Percentiles rank a stretch among this genome's conserved stretches.
Conservation (phyloP, 2,113 vertebrate genomes). For the Microcebus griseorufus region DNA sequence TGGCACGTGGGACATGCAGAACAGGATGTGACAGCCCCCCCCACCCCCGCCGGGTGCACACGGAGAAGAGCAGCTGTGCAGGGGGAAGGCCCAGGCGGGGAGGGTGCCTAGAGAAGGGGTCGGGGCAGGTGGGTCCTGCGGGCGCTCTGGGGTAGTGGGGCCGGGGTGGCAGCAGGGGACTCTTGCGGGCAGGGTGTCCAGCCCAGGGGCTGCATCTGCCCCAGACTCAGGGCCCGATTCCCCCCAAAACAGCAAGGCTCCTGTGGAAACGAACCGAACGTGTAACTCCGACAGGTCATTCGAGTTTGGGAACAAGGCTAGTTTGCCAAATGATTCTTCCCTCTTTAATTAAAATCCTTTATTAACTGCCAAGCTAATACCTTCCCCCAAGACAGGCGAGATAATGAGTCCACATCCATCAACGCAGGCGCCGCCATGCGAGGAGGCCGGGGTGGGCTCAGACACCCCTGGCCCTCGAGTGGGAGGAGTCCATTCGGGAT, state of each 20-base stretch:
- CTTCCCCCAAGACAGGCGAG: constrained; percentile 29
- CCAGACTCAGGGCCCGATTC: neutral
- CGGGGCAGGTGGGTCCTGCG: accelerated
- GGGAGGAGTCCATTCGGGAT: neutral
- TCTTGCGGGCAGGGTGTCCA: too few relatives aligned
- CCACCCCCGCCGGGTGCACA: accelerated
- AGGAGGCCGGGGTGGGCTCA: neutral
- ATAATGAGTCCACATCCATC: neutral
- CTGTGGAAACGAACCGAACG: neutral
- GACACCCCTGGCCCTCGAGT: accelerated
- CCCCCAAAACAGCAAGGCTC: neutral
- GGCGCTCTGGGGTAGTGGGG: neutral
- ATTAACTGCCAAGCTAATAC: constrained; percentile 61
- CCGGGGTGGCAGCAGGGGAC: too few relatives aligned
- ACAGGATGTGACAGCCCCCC: too few relatives aligned
- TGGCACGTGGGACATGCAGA: accelerated
- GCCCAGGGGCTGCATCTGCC: too few relatives aligned
- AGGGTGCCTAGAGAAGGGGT: neutral
- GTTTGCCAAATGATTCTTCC: constrained; percentile 39
- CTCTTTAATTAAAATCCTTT: constrained; percentile 69
- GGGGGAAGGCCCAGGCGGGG: accelerated
- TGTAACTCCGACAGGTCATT: neutral
- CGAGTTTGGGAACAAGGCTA: constrained; percentile 26
- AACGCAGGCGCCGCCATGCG: neutral
- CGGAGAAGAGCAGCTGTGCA: too few relatives aligned